Evolutionary conservation across 2,113 vertebrate species (phyloP).

Genomic region (Coryphaenoides rupestris): DNA sequence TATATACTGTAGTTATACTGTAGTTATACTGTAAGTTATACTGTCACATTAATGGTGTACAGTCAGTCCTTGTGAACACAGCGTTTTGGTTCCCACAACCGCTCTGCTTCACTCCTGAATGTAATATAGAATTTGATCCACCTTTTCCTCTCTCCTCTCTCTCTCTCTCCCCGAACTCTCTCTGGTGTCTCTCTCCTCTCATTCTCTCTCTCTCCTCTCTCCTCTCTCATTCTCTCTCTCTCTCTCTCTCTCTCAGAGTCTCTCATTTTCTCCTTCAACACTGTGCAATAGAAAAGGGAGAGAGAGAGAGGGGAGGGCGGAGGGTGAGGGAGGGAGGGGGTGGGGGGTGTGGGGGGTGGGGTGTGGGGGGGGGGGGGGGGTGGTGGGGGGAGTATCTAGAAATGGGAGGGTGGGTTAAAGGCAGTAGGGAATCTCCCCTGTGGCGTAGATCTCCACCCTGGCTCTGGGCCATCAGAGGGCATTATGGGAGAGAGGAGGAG

Average conservation of each 20-base stretch:
- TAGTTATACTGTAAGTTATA: too few relatives aligned
- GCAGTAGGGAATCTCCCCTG: constrained; percentile 37
- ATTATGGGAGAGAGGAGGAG: constrained; percentile 50
- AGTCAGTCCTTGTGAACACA: constrained; percentile 23
- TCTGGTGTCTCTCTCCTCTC: not conserved
- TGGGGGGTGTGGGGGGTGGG: constrained; percentile 9
- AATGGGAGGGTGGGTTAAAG: constrained; percentile 25
- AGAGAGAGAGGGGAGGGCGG: constrained; percentile 13
- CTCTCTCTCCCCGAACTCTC: not conserved
- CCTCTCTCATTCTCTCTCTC: constrained; percentile 2
- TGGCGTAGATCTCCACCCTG: constrained; percentile 48
- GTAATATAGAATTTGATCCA: constrained; percentile 48
- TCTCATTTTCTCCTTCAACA: not conserved
- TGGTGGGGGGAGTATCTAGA: constrained; percentile 34
- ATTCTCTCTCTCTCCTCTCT: not conserved
- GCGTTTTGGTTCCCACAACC: constrained; percentile 12
- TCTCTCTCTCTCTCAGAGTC: not conserved
- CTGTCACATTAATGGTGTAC: too few relatives aligned
- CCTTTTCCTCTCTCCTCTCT: constrained; percentile 2
- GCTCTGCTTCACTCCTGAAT: constrained; percentile 42
- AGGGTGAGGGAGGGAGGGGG: constrained; percentile 26
- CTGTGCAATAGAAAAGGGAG: not conserved
- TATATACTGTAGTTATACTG: too few relatives aligned
- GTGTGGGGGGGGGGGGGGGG: constrained; percentile 31
- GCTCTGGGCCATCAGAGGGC: constrained; percentile 49